Evolutionary conservation across 2,888 invertebrate species (phyloP).

Genomic region (Drosophila greeni): DNA sequence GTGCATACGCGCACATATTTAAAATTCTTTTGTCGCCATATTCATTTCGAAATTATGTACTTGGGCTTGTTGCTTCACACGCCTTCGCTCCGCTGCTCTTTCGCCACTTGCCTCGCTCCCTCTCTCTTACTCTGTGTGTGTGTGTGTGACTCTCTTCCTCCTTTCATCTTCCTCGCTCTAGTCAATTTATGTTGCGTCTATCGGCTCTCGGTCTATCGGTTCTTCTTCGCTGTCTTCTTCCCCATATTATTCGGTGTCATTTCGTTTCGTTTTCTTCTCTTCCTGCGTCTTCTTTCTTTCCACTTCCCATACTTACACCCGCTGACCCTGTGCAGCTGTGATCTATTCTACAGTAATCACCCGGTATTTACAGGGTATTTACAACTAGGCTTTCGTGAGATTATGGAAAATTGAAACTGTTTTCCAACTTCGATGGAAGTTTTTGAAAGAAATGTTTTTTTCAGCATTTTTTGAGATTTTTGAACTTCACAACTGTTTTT

Average conservation of each 20-base stretch:
- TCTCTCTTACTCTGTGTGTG: neutral
- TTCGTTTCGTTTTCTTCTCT: neutral
- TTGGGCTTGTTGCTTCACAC: slow-evolving; percentile 70
- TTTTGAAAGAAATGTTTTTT: neutral
- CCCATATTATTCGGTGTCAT: slow-evolving; percentile 6
- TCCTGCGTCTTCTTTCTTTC: neutral
- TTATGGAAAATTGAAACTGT: neutral
- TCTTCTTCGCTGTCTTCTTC: slow-evolving; percentile 15
- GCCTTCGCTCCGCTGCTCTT: slow-evolving; percentile 39
- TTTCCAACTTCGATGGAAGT: neutral
- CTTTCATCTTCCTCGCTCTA: slow-evolving; percentile 18
- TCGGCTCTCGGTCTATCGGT: slow-evolving; percentile 11
- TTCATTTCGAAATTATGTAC: slow-evolving; percentile 68
- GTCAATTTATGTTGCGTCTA: slow-evolving; percentile 59
- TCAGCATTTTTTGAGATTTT: too few species aligned
- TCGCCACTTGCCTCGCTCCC: slow-evolving; percentile 10
- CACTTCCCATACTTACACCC: slow-evolving; percentile 7
- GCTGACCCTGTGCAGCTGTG: slow-evolving; percentile 18
- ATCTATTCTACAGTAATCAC: neutral
- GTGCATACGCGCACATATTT: slow-evolving; percentile 53
- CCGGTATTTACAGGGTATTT: neutral
- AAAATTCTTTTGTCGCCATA: slow-evolving; percentile 70
- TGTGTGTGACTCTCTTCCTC: neutral
- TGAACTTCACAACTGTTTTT: too few species aligned
- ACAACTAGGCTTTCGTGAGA: neutral